phyloP scores from a whole-genome alignment of 2,113 vertebrate genomes.

The Zeus faber region DNA sequence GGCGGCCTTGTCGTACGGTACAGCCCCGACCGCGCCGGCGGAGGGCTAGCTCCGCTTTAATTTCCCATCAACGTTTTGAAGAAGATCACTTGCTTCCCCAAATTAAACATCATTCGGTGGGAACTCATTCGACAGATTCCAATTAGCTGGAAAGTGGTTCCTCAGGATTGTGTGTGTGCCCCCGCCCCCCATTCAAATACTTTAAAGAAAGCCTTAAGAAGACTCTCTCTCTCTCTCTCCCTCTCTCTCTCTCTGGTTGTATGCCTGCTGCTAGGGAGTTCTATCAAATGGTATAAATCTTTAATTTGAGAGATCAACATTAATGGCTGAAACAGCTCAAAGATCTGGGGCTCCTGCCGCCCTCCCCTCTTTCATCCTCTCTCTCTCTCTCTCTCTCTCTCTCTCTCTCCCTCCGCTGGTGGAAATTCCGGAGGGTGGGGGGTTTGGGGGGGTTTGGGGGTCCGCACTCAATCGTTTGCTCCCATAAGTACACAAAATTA shows the following conservation, averaged over 20 bases:
- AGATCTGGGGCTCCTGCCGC: conserved; percentile 69
- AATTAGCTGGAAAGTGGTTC: conserved; percentile 86
- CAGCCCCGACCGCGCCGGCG: neutral
- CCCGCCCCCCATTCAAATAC: conserved; percentile 68
- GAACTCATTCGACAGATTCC: conserved; percentile 86
- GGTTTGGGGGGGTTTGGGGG: no score
- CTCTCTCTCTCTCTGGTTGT: conserved; percentile 39
- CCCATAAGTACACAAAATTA: conserved; percentile 97
- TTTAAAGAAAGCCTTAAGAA: conserved; percentile 74
- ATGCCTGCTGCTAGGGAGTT: conserved; percentile 64
- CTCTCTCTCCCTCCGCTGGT: conserved; percentile 48
- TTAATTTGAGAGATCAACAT: conserved; percentile 87
- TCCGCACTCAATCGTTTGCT: conserved; percentile 77
- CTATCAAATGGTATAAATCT: conserved; percentile 87
- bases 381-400: no score
- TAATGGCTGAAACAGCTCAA: conserved; percentile 81
- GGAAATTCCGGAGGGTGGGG: conserved; percentile 76
- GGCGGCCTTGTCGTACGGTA: neutral
- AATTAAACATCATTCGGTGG: conserved; percentile 89
- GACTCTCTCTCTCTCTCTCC: conserved; percentile 12
- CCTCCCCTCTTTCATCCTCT: conserved; percentile 73
- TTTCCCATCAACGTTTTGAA: conserved; percentile 85
- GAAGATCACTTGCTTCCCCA: conserved; percentile 84
- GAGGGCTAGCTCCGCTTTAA: conserved; percentile 83
- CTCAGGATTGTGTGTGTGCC: conserved; percentile 79